Conservation (phyloP, 2,113 vertebrate genomes). For the Gavialis gangeticus region DNA sequence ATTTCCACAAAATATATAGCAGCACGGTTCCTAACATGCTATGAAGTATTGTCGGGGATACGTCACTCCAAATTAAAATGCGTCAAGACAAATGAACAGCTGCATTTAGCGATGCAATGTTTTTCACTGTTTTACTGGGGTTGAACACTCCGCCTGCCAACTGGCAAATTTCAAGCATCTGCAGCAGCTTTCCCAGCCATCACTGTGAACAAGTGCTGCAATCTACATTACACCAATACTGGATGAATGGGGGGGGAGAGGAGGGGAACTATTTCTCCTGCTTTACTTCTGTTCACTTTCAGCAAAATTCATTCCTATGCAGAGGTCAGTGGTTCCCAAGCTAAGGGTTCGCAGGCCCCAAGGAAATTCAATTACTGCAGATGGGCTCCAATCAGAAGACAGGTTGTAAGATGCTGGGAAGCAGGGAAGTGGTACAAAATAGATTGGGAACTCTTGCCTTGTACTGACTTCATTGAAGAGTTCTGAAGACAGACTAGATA, state of each 20-base stretch:
- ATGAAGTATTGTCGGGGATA: constrained; percentile 42
- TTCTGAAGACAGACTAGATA: too few relatives aligned
- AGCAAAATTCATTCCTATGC: background rate
- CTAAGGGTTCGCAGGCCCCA: background rate
- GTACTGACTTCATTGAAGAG: too few relatives aligned
- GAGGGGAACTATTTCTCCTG: constrained; percentile 6
- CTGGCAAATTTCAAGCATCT: constrained; percentile 65
- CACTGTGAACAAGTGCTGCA: constrained; percentile 46
- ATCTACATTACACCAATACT: background rate
- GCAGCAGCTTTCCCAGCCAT: constrained; percentile 34
- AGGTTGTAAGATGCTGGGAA: background rate
- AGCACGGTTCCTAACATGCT: background rate
- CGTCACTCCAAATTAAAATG: constrained; percentile 68
- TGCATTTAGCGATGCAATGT: constrained; percentile 51
- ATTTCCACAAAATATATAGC: constrained; percentile 35
- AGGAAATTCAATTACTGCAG: background rate
- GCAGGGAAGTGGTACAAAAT: too few relatives aligned
- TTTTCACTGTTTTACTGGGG: constrained; percentile 60
- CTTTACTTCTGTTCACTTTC: background rate
- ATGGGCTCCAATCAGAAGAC: background rate
- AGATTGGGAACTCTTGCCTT: too few relatives aligned
- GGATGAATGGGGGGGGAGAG: background rate
- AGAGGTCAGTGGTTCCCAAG: background rate
- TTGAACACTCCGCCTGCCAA: constrained; percentile 60
- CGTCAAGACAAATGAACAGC: constrained; percentile 63